These are phyloP conservation scores for Thalassoma bifasciatum DNA, from an alignment of 2,113 vertebrate species.

Conservation along the genomic window DNA sequence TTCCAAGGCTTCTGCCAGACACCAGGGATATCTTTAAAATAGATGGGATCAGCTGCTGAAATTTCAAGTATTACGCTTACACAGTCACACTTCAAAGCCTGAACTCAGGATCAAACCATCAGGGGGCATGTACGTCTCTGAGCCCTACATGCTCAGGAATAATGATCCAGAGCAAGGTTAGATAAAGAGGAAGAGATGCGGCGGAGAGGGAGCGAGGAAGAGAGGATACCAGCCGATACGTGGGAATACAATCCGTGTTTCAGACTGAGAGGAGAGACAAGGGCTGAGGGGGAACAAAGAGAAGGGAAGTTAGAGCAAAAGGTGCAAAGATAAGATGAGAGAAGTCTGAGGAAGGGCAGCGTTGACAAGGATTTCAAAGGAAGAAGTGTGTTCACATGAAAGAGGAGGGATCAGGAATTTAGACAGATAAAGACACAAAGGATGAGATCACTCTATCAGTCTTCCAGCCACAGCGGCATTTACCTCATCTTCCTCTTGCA, in stretches of 20 bases:
- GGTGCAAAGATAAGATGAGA: conserved; percentile 35
- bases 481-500: conserved; percentile 3
- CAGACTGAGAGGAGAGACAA: neutral
- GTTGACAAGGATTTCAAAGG: conserved; percentile 20
- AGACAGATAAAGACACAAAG: neutral
- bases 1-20: conserved; percentile 23
- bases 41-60: conserved; percentile 23
- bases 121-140: conserved; percentile 23
- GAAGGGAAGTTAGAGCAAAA: conserved; percentile 22
- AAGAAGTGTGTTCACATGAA: conserved; percentile 25
- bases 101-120: conserved; percentile 22
- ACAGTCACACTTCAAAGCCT: conserved; percentile 56
- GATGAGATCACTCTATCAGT: conserved; percentile 23
- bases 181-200: conserved; percentile 11
- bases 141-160: conserved; percentile 22
- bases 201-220: neutral
- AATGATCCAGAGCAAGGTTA: conserved; percentile 26
- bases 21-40: conserved; percentile 41
- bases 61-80: conserved; percentile 41
- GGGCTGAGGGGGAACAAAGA: neutral
- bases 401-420: conserved; percentile 1
- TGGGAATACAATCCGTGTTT: conserved; percentile 52
- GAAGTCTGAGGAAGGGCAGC: neutral
- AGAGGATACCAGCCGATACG: conserved; percentile 36
- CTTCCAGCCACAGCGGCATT: neutral